Evolutionary conservation across 2,888 invertebrate genomes (phyloP), one percentile per base, ranked within the genome.

Genomic region (Pilophorus perplexus): DNA sequence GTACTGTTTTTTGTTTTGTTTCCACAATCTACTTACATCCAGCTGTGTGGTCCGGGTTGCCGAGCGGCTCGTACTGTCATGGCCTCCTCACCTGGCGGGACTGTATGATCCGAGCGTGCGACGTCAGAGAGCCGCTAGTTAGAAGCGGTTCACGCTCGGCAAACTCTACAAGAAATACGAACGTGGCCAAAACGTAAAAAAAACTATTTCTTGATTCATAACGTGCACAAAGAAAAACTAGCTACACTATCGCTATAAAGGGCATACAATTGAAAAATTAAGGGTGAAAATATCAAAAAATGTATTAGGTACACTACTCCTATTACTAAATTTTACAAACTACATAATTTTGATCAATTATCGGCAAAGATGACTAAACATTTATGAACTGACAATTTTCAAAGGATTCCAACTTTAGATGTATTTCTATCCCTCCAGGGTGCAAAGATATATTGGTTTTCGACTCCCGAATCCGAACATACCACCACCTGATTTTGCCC

Each of bases 81-180:
- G 52, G 64, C 64, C 64, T 65, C 25, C 64, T 37, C 25, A 54
- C 52, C 40, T 52, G 54, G 8, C 54, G 46, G 5, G 67, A 44
- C 52, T 65, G 67, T 48, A 69, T 64, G 27, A 69, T 64, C 25
- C 67, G 59, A 16, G 67, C 64, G 44, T 67, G 67, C 18, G 67
- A 65, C 16, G 60, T 64, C 22, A 69, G 67, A n/a, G 59, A 57
- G 12, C 67, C 69, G 40, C 69, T 69, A 54, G 55, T 59, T 25
- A 69, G 64, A 3, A 69, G 64, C 33, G 69, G 69, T 67, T 69
- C 64, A 42, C 59, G 42, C 67, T 69, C 69, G 57, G 67, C 69
- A 59, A 59, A 64, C 59, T 67, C 69, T 69, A 66, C 57, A 55
- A 52, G 33, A 33, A 65, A 22, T 52, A 64, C 50, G n/a, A n/a